Conservation (phyloP, 2,888 invertebrate genomes). For the Eumerus sabulonum region DNA sequence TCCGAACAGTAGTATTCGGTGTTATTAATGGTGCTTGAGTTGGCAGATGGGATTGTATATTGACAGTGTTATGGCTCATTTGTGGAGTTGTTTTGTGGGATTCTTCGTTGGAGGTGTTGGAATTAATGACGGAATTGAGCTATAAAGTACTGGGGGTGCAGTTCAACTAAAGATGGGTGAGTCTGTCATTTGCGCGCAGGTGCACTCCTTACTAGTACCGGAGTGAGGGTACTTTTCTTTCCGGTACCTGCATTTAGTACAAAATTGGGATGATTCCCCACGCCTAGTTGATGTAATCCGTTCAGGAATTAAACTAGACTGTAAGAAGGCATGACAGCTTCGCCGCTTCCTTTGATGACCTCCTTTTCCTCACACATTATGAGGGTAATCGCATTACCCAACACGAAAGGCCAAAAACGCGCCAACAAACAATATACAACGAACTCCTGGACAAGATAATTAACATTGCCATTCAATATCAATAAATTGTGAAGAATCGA, state of each 20-base stretch:
- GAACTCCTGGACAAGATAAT: conserved; percentile 56
- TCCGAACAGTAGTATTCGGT: no score
- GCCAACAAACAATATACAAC: conserved; percentile 36
- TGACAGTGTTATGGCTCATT: conserved; percentile 34
- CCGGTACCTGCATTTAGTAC: conserved; percentile 19
- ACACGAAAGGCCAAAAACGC: conserved; percentile 24
- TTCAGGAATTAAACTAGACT: not conserved
- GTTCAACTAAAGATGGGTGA: no score
- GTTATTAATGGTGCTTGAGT: conserved; percentile 5
- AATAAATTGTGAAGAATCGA: conserved; percentile 55
- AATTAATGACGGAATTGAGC: conserved; percentile 30
- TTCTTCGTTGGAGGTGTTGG: conserved; percentile 18
- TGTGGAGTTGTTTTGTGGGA: conserved; percentile 45
- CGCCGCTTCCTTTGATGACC: conserved; percentile 56
- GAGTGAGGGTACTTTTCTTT: not conserved
- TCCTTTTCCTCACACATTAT: conserved; percentile 31
- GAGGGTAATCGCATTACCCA: conserved; percentile 54
- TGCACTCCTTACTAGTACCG: not conserved
- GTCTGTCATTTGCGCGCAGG: conserved; percentile 21
- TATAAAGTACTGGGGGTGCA: conserved; percentile 21
- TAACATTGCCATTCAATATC: conserved; percentile 59
- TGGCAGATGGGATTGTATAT: conserved; percentile 31
- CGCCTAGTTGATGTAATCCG: conserved; percentile 11
- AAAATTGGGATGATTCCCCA: conserved; percentile 5
- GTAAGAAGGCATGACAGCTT: conserved; percentile 18